Base-by-base conservation (phyloP, 2,888 invertebrate species). In the Machimus atricapillus region DNA sequence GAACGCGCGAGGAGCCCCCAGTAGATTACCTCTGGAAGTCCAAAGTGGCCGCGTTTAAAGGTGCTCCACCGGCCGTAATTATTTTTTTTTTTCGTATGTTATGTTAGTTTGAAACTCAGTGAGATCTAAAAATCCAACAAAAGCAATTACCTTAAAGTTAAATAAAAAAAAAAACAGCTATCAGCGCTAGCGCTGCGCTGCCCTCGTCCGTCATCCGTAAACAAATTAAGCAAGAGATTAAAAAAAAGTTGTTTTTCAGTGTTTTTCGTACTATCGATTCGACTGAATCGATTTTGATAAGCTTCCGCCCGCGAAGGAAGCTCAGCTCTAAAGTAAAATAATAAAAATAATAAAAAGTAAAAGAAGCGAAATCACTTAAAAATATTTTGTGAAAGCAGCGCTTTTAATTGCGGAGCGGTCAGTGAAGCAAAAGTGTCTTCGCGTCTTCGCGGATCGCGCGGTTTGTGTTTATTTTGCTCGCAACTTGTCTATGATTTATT, bases 401-500 rank as follows among this genome's bases (percentile, higher is more conserved):
- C 9, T 27, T 31, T 12, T 43, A 52, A 81, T 81, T 81, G 46
- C 81, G 52, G 40, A 43, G 81, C 31, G 34, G 34, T 81, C 27
- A 81, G 81, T 81, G 81, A 81, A 81, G 52, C 52, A 52, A 52
- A 46, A 52, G n/a, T n/a, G n/a, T n/a, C n/a, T n/a, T n/a, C n/a
- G 81, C 56, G 81, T 81, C 81, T 81, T 81, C 66, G 19, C 52
- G 31, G 23, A 31, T 81, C 66, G 19, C 52, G 31, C 31, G 46
- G 56, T 81, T 14, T 81, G 43, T 78, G 66, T 66, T 81, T 81
- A 14, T 81, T 81, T 76, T 76, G 37, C 37, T 81, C 52, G 9
- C 81, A 56, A n/a, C 52, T 52, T 81, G 31, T 56, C 81, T 56
- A 81, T 56, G 81, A 52, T 81, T 81, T 81, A 81, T 81, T 52